Percentiles rank a stretch among this genome's conserved stretches.
Conservation (phyloP, 2,797 vertebrate genomes). For the Phylloscopus collybita region DNA sequence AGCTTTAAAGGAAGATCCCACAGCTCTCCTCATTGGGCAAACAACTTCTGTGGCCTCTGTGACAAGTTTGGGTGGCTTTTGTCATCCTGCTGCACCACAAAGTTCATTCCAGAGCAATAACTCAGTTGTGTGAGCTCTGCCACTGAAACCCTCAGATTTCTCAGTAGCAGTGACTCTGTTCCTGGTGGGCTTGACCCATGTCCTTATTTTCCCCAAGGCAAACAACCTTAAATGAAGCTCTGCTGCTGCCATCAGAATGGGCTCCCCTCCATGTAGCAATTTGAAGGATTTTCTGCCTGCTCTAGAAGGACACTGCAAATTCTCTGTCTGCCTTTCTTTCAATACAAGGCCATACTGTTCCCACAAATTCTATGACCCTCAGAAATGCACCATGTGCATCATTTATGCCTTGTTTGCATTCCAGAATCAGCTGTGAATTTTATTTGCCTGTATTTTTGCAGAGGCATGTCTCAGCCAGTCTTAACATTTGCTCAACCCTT, state of each 20-base stretch:
- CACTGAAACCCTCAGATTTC: not conserved
- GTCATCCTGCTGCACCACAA: not conserved
- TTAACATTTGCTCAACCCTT: not conserved
- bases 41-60: not conserved
- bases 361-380: not conserved
- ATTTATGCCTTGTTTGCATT: not conserved
- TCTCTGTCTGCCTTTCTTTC: not conserved
- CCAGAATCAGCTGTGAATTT: not conserved
- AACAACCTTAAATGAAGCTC: not conserved
- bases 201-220: not conserved
- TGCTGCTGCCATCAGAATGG: not conserved
- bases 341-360: not conserved
- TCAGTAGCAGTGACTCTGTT: not conserved
- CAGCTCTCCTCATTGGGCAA: not conserved
- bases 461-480: not conserved
- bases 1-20: not conserved
- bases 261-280: accelerated
- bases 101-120: not conserved
- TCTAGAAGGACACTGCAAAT: not conserved
- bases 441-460: not conserved
- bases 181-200: not conserved
- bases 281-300: not conserved
- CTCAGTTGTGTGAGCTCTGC: not conserved
- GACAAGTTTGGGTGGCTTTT: not conserved
- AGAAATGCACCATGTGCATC: not conserved